Evolutionary conservation across 2,888 invertebrate genomes (phyloP).

Genomic region (Amiota minor): DNA sequence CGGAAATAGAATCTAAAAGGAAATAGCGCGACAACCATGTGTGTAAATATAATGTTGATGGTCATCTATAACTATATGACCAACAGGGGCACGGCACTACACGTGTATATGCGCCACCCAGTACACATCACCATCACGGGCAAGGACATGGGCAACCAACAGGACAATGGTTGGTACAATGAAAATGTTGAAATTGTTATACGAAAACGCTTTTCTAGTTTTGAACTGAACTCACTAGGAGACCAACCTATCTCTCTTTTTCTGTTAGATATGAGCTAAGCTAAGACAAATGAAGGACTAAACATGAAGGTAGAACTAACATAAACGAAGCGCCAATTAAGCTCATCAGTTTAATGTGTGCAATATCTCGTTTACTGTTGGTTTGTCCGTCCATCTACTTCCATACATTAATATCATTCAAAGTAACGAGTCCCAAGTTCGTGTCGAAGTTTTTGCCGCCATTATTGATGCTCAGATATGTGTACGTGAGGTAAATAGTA

Average conservation of each 20-base stretch:
- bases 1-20: conserved; percentile 50
- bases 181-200: conserved; percentile 16
- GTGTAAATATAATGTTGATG: too few species aligned
- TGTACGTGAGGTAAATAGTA: conserved; percentile 50
- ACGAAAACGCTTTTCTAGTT: conserved; percentile 9
- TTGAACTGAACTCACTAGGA: background rate
- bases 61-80: background rate
- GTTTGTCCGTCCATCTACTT: conserved; percentile 24
- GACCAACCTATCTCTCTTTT: too few species aligned
- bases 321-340: conserved; percentile 57
- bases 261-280: background rate
- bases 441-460: background rate
- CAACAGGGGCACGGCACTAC: background rate
- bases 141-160: too few species aligned
- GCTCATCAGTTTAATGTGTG: conserved; percentile 66
- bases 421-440: conserved; percentile 18
- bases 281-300: background rate
- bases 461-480: conserved; percentile 46
- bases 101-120: background rate
- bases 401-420: conserved; percentile 62
- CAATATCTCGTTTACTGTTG: conserved; percentile 7
- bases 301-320: background rate
- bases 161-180: background rate
- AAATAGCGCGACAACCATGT: conserved; percentile 20
- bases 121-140: background rate